A percentile compares a stretch with the other conserved stretches of the same genome.
Conservation (phyloP, 2,888 invertebrate species). For the Eupithecia tripunctaria region DNA sequence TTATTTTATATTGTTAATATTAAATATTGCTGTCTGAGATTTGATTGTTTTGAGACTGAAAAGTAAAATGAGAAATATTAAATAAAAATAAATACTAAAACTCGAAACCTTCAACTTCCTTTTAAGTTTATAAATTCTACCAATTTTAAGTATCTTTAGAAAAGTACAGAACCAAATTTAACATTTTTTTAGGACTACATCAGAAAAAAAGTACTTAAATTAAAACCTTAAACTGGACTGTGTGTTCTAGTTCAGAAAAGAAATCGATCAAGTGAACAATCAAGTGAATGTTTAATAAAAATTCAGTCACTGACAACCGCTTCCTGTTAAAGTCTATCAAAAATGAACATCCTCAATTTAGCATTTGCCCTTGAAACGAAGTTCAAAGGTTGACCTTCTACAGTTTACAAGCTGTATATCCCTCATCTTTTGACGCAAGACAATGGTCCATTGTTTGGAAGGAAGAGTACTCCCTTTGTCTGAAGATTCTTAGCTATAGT, state of each 20-base stretch:
- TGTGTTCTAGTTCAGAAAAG: too few species aligned
- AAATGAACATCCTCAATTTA: neutral
- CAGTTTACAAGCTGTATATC: constrained; percentile 1
- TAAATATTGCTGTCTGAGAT: neutral
- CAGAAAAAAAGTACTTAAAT: too few species aligned
- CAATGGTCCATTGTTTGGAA: constrained; percentile 1
- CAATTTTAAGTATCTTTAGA: too few species aligned
- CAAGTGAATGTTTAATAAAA: neutral
- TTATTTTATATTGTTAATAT: neutral
- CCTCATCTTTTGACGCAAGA: constrained; percentile 3
- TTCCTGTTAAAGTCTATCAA: neutral
- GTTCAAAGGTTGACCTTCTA: constrained; percentile 9
- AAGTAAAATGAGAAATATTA: too few species aligned
- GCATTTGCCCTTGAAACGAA: neutral
- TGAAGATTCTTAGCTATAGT: constrained; percentile 6
- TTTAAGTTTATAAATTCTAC: too few species aligned
- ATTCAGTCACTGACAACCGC: neutral
- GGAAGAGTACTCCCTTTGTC: constrained; percentile 3
- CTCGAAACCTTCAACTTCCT: neutral
- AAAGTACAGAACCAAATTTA: too few species aligned
- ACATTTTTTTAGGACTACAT: too few species aligned
- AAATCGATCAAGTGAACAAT: too few species aligned
- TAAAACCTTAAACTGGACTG: too few species aligned
- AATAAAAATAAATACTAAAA: neutral
- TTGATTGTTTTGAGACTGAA: neutral